Evolutionary conservation across 2,888 invertebrate genomes (phyloP), one percentile per base, ranked within the genome.

Genomic region (Sarcophaga carnaria): DNA sequence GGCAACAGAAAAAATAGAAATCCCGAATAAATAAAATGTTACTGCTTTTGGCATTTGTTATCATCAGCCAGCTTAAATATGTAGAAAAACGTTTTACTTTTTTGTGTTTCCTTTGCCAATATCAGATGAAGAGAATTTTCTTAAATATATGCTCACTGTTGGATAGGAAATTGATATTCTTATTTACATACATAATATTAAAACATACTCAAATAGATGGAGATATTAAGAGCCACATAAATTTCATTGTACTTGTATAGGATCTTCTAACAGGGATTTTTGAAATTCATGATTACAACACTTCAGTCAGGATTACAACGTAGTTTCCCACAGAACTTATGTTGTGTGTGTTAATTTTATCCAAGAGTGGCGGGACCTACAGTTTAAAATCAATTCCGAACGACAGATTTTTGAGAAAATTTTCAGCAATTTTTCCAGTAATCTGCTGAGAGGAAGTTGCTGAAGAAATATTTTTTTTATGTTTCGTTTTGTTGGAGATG

Each of bases 31-130:
- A 76, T 64, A 82, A 64, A 66, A 10, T 88, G 88, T 89, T 88
- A 89, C 78, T 86, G 80, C 72, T 87, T 78, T 83, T 71, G 82
- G 80, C 72, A 80, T 84, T 80, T 84, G 75, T 75, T 84, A 84
- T 84, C 83, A 84, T 84, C 83, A 80, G 83, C 59, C 75, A 80
- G 80, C 80, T 84, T 84, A 20, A 80, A 79, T 66, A 70, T 80
- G 69, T 84, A 20, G 49, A 27, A 54, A 54, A 74, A 75, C 66
- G 49, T 64, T 49, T 1, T 45, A 47, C 47, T 3, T 77, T 71
- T 66, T 27, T 54, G 54, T 77, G 11, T 22, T 54, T 14, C 12
- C 14, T 54, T 54, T 54, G 37, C 37, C 37, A 37, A 37, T 37
- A 54, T 14, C 54, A 3, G 54, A 14, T 4, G 54, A 54, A 54